Percentiles rank a stretch among this genome's conserved stretches.
phyloP scores from a whole-genome alignment of 2,797 vertebrate species.

The Perodicticus potto region DNA sequence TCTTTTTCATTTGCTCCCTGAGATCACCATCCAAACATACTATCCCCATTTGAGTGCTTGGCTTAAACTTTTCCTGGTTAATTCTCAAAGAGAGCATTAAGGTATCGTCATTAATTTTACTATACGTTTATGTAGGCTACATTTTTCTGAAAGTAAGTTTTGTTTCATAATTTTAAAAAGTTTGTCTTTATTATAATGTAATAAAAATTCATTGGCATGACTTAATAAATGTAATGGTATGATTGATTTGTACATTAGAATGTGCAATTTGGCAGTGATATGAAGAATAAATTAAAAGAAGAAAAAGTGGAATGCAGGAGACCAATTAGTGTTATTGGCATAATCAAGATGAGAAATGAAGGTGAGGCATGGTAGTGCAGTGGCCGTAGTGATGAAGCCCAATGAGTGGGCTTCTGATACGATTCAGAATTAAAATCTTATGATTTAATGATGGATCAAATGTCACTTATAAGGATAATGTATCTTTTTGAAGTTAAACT shows the following conservation, averaged over 20 bases:
- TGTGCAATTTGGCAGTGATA: background rate
- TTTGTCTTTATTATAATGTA: background rate
- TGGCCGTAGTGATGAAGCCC: background rate
- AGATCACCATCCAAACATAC: background rate
- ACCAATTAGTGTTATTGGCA: no score
- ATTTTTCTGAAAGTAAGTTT: background rate
- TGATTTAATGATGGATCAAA: background rate
- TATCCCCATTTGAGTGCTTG: background rate
- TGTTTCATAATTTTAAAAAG: background rate
- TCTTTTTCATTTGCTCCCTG: background rate
- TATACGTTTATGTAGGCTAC: background rate
- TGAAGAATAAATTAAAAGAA: background rate
- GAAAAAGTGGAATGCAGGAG: background rate
- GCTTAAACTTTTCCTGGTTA: background rate
- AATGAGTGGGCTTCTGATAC: background rate
- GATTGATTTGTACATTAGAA: background rate
- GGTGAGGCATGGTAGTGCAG: rapidly evolving
- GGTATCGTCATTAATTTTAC: no score
- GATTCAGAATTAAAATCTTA: background rate
- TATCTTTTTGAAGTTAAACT: background rate
- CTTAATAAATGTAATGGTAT: background rate
- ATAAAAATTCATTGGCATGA: background rate
- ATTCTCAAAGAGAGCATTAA: background rate
- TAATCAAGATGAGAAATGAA: background rate
- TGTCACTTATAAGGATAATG: background rate